Percentiles rank a stretch among this genome's conserved stretches.
Conservation (phyloP, 2,888 invertebrate species). For the Digitonthophagus gazella region DNA sequence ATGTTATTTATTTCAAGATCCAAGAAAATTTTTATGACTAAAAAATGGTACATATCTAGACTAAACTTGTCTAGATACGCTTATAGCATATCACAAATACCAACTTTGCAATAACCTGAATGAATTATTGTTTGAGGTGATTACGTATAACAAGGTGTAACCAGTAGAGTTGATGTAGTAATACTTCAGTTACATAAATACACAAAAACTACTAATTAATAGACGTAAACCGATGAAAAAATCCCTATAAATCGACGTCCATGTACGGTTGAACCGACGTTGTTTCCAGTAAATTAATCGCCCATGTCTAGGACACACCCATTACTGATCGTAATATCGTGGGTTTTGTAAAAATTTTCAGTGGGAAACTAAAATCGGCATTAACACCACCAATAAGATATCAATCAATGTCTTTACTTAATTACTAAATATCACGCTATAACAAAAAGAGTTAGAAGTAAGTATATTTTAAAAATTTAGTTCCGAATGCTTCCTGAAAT, state of each 20-base stretch:
- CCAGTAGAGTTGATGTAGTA: neutral
- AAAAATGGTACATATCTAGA: too few relatives aligned
- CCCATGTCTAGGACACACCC: neutral
- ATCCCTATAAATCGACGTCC: neutral
- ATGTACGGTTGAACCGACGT: neutral
- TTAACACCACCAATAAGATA: neutral
- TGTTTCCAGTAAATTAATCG: neutral
- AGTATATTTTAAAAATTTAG: neutral
- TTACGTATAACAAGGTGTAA: neutral
- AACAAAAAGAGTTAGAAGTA: neutral
- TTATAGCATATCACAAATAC: too few relatives aligned
- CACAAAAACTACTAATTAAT: neutral
- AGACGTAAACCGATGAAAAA: neutral
- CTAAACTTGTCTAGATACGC: too few relatives aligned
- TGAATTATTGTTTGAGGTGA: neutral
- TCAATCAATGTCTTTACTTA: neutral
- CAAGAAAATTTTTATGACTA: too few relatives aligned
- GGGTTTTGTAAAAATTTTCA: neutral
- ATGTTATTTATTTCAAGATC: too few relatives aligned
- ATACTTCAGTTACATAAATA: neutral
- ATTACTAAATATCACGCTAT: neutral
- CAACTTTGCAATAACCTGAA: neutral
- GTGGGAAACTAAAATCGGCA: neutral
- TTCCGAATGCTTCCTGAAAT: neutral
- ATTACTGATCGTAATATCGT: neutral